A percentile compares a stretch with the other conserved stretches of the same genome.
Evolutionary conservation across 2,888 invertebrate species (phyloP).

Genomic region (Himalopsyche tibetana): DNA sequence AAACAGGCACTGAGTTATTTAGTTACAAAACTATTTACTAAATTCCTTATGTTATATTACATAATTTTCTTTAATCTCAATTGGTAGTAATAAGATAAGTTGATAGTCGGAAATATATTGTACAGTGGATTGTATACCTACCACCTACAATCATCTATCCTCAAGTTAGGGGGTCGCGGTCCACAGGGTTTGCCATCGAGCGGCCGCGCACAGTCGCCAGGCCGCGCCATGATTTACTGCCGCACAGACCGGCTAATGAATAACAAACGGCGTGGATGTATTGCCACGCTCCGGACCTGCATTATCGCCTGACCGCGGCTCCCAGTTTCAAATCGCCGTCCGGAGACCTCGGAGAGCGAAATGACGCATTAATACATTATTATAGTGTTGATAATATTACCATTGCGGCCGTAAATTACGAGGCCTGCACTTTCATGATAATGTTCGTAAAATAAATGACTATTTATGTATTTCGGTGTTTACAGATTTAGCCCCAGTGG

Average conservation of each 20-base stretch:
- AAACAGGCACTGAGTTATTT: no score
- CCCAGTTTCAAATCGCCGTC: constrained; percentile 15
- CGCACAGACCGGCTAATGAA: constrained; percentile 4
- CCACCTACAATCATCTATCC: neutral
- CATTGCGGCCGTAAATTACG: neutral
- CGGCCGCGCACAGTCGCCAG: neutral
- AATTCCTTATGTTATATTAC: no score
- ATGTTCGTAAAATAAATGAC: neutral
- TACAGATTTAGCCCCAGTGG: neutral
- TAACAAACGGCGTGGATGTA: constrained; percentile 22
- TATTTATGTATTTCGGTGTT: neutral
- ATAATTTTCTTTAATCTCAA: no score
- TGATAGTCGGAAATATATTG: no score
- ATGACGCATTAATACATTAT: constrained; percentile 34
- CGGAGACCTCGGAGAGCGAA: constrained; percentile 7
- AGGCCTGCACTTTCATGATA: constrained; percentile 13
- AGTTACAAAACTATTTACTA: no score
- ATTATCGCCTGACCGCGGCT: constrained; percentile 22
- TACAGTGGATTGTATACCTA: neutral
- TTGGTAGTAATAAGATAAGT: no score
- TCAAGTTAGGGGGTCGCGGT: neutral
- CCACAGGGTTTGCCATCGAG: neutral
- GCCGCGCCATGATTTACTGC: constrained; percentile 7
- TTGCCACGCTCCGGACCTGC: constrained; percentile 1
- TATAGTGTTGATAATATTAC: constrained; percentile 30